Base-by-base conservation (phyloP, 2,888 invertebrate genomes). In the Mythimna ferrago region DNA sequence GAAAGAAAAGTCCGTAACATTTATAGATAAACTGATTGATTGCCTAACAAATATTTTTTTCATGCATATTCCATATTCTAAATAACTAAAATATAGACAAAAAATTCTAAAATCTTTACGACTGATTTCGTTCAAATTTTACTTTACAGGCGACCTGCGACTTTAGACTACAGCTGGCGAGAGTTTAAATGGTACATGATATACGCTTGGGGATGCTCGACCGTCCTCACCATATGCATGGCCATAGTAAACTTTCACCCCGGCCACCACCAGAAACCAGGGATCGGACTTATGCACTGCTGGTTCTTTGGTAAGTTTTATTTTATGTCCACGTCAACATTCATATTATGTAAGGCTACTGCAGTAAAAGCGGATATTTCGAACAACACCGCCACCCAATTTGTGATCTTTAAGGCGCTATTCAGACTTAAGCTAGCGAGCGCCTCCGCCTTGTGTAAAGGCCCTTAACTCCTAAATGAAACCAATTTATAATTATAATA, bases 251-350 rank as follows among this genome's bases (percentile, higher is more conserved):
- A 97, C 86, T 95, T 96, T 78, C 86, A 93, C 1, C 96, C 97
- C 0, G 97, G 97, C 0, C 77, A 89, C 5, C 97, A 97, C 71
- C 71, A 93, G 6, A 96, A 94, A 71, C 97, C 97, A 0, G 96
- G 97, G 19, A 97, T 98, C 51, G 97, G 97, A 3, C 91, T 96
- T 16, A 87, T 86, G 16, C 94, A 91, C 63, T 98, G 98, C 89
- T 98, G 98, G 97, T 97, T 98, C 88, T 91, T 93, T 76, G 94
- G 98, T 97, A 90, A 90, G 90, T 87, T 73, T 32, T 19, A 1
- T 41, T 38, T 41, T 14, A 51, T 48, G 21, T 21, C 48, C 48
- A 19, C 19, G n/a, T 7, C 9, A 51, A 51, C n/a, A 14, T 54
- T 6, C 11, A 14, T 26, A 11, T 56, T 44, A 11, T 14, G 2